Conservation (phyloP, 2,113 vertebrate genomes). For the Trichechus manatus region DNA sequence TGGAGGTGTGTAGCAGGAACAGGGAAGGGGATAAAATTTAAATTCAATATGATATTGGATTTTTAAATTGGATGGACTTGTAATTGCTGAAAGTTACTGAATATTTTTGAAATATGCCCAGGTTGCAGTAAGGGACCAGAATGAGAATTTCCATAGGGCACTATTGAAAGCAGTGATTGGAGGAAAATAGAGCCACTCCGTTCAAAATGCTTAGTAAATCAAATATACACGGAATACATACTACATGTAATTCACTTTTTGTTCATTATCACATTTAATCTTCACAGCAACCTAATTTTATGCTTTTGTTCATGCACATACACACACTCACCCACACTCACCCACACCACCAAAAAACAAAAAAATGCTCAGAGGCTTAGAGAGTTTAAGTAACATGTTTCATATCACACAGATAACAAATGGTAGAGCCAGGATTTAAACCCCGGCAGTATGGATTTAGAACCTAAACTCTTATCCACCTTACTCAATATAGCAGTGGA, state of each 20-base stretch:
- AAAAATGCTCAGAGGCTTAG: background rate
- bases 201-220: conserved; percentile 1
- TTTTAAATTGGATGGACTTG: background rate
- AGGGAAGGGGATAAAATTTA: background rate
- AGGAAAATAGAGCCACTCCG: conserved; percentile 17
- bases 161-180: background rate
- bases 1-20: background rate
- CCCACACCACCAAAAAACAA: too few species aligned
- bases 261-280: background rate
- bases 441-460: background rate
- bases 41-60: background rate
- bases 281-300: background rate
- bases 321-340: too few species aligned
- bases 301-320: background rate
- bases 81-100: background rate
- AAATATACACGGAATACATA: background rate
- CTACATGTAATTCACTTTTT: background rate
- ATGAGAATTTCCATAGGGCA: background rate
- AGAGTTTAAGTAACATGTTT: background rate
- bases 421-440: background rate
- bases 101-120: background rate
- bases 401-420: too few species aligned
- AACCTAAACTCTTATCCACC: background rate
- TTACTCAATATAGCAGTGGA: background rate
- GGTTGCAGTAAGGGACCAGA: background rate